phyloP scores from a whole-genome alignment of 1,140 invertebrate species.

The Chrysomallon squamiferum region DNA sequence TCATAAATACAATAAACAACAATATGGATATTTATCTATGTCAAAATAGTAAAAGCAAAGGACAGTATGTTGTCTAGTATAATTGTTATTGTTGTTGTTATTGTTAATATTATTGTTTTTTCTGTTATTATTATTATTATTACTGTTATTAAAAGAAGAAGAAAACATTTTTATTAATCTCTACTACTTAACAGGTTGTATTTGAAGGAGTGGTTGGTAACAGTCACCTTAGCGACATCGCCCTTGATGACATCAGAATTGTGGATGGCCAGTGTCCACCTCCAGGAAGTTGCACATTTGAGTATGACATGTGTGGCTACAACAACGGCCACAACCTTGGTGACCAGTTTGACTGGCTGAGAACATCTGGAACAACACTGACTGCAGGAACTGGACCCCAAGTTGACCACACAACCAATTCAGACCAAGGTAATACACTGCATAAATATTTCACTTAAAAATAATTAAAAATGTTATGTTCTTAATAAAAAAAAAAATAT shows the following conservation, averaged over 20 bases:
- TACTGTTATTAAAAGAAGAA: no score
- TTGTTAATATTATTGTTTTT: no score
- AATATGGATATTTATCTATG: no score
- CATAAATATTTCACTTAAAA: not conserved
- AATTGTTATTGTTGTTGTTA: no score
- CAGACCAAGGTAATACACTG: conserved; percentile 41
- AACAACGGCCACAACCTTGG: conserved; percentile 29
- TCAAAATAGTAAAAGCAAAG: no score
- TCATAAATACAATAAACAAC: not conserved
- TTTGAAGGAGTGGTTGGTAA: conserved; percentile 51
- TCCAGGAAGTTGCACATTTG: conserved; percentile 56
- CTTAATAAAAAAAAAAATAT: no score
- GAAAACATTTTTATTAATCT: no score
- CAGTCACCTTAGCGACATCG: conserved; percentile 55
- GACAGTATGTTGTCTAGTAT: no score
- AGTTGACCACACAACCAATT: conserved; percentile 55
- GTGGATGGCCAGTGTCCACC: conserved; percentile 35
- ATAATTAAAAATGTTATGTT: no score
- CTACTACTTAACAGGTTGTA: conserved; percentile 45
- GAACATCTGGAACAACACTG: conserved; percentile 48
- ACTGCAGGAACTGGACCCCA: conserved; percentile 43
- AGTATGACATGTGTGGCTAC: conserved; percentile 54
- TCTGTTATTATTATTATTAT: no score
- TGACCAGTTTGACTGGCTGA: conserved; percentile 55
- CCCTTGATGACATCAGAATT: conserved; percentile 55